phyloP scores from a whole-genome alignment of 2,888 invertebrate species.

The Tolmerus cingulatus region DNA sequence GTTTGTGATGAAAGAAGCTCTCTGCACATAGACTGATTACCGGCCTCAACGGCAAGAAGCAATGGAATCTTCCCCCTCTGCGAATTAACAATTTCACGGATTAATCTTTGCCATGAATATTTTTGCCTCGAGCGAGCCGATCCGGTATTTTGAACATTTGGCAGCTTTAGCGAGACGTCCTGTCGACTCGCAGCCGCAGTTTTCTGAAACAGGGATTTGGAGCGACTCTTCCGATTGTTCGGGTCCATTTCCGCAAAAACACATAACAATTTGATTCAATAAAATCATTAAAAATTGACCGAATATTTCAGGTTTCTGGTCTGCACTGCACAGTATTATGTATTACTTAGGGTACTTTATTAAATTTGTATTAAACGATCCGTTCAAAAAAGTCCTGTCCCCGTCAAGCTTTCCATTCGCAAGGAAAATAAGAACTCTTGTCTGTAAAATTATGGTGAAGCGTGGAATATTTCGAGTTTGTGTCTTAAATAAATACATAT shows the following conservation, averaged over 20 bases:
- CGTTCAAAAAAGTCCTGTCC: constrained; percentile 16
- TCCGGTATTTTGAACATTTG: constrained; percentile 6
- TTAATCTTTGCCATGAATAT: constrained; percentile 66
- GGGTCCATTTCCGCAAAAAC: constrained; percentile 10
- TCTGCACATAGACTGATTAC: constrained; percentile 94
- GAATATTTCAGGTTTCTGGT: background rate
- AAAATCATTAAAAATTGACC: background rate
- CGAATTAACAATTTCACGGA: constrained; percentile 67
- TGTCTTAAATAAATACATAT: background rate
- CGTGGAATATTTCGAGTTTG: background rate
- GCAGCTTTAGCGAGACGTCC: background rate
- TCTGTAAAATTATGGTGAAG: background rate
- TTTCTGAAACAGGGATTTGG: constrained; percentile 59
- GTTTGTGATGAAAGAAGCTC: constrained; percentile 89
- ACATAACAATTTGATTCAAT: background rate
- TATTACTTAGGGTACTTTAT: background rate
- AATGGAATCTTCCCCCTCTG: constrained; percentile 94
- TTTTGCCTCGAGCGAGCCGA: constrained; percentile 50
- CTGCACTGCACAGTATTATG: background rate
- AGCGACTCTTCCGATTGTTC: constrained; percentile 27
- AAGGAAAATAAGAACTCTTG: constrained; percentile 1
- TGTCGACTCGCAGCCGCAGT: constrained; percentile 64
- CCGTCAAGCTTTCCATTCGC: constrained; percentile 7
- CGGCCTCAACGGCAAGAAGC: constrained; percentile 91
- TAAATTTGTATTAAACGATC: background rate